phyloP scores from a whole-genome alignment of 2,113 vertebrate species.

The Turdus rufiventris region DNA sequence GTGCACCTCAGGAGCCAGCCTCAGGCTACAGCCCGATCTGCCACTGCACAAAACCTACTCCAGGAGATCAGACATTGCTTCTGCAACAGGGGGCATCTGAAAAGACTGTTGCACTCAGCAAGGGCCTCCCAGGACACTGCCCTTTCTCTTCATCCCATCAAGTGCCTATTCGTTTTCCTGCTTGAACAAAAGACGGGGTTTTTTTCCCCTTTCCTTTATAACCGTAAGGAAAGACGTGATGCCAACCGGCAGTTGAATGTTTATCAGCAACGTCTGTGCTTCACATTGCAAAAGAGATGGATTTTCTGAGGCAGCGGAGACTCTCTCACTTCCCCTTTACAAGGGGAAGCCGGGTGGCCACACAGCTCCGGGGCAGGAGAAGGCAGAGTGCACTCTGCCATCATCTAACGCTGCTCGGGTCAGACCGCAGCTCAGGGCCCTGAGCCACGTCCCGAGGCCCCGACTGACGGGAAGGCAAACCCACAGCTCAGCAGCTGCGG shows the following conservation, averaged over 20 bases:
- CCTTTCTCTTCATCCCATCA: neutral
- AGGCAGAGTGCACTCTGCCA: neutral
- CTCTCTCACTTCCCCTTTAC: neutral
- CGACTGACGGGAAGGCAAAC: neutral
- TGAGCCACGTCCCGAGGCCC: neutral
- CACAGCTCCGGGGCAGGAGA: neutral
- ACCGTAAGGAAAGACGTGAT: neutral
- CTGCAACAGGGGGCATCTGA: neutral
- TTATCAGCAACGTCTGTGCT: neutral
- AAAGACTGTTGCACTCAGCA: neutral
- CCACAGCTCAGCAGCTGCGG: neutral
- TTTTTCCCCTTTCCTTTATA: neutral
- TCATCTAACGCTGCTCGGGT: neutral
- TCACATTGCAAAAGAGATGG: neutral
- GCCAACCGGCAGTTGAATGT: neutral
- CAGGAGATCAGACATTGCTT: neutral
- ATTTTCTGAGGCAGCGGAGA: neutral
- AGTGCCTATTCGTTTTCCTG: neutral
- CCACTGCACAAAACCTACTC: neutral
- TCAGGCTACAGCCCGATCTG: neutral
- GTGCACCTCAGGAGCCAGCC: neutral
- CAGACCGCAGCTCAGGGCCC: neutral
- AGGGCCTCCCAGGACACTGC: neutral
- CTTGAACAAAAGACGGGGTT: conserved; percentile 15
- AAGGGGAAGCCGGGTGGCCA: neutral